Percentiles rank a stretch among this genome's conserved stretches.
phyloP scores from a whole-genome alignment of 2,797 vertebrate species.

The Eleutherodactylus coqui region DNA sequence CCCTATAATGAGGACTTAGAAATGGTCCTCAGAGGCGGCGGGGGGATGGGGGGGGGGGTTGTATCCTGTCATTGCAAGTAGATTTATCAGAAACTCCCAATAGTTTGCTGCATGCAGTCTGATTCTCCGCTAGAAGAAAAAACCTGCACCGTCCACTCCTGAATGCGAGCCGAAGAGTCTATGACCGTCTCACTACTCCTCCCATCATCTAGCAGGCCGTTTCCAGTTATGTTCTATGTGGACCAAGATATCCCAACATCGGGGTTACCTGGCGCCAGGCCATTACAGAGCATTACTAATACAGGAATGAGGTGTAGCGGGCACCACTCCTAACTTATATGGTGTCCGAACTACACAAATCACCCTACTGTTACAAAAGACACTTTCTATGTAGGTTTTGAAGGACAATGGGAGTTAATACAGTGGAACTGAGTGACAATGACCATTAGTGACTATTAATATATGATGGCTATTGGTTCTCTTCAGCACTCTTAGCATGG shows the following conservation, averaged over 20 bases:
- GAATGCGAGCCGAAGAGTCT: background rate
- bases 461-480: too few relatives aligned
- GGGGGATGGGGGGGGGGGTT: too few relatives aligned
- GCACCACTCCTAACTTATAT: slow-evolving; percentile 29
- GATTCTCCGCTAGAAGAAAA: background rate
- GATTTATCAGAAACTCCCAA: too few relatives aligned
- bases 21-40: too few relatives aligned
- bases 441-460: too few relatives aligned
- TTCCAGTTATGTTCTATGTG: background rate
- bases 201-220: background rate
- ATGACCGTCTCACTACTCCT: background rate
- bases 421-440: background rate
- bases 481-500: background rate
- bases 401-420: background rate
- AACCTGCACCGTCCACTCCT: background rate
- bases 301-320: slow-evolving; percentile 22
- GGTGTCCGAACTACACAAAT: background rate
- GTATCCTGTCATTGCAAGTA: too few relatives aligned
- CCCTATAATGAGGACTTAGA: too few relatives aligned
- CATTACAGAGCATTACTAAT: background rate
- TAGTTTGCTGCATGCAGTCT: too few relatives aligned
- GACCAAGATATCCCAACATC: background rate
- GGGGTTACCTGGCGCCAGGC: background rate
- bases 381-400: background rate
- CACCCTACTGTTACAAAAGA: background rate